Evolutionary conservation across 2,113 vertebrate genomes (phyloP), one percentile per base, ranked within the genome.

Genomic region (Callospermophilus lateralis): DNA sequence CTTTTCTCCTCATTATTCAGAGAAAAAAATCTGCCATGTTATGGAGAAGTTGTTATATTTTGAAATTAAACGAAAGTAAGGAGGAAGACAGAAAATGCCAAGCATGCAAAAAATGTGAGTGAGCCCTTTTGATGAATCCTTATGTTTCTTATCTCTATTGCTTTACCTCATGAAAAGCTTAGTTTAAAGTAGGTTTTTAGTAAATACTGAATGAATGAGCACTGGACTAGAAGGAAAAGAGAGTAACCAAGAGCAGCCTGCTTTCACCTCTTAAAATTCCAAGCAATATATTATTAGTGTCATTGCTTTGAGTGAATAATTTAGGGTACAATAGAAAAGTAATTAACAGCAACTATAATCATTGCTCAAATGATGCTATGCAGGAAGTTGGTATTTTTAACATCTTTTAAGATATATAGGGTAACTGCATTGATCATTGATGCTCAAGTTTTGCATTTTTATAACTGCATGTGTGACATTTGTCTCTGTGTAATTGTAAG

Each of bases 271-370:
- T 74, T 89, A 86, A 84, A 95, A 88, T 87, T 73, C 53, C 76
- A 89, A 93, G 61, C 84, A 88, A 77, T 84, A 13, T 97, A 51
- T 89, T 96, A 96, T 97, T 96, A 96, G 92, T 95, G 96, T 94
- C 96, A 93, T 90, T 92, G n/a, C 63, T 96, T 70, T 92, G 97
- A 97, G 92, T 96, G 81, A 93, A 97, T 96, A 97, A 97, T 97
- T 95, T 80, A 68, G 93, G 92, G 87, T 84, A 53, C 34, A 93
- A 93, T 90, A 84, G 92, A 86, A 93, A 85, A 95, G 92, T 95
- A 97, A 97, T 97, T 97, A 98, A 93, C 32, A 61, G 87, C 80
- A 96, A 94, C 45, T 84, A 87, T 97, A 97, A 97, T 93, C 90
- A 95, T 89, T 93, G 93, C 65, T 96, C 89, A 95, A 97, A 87